phyloP scores from a whole-genome alignment of 2,888 invertebrate species.

The Drosophila algonquin region DNA sequence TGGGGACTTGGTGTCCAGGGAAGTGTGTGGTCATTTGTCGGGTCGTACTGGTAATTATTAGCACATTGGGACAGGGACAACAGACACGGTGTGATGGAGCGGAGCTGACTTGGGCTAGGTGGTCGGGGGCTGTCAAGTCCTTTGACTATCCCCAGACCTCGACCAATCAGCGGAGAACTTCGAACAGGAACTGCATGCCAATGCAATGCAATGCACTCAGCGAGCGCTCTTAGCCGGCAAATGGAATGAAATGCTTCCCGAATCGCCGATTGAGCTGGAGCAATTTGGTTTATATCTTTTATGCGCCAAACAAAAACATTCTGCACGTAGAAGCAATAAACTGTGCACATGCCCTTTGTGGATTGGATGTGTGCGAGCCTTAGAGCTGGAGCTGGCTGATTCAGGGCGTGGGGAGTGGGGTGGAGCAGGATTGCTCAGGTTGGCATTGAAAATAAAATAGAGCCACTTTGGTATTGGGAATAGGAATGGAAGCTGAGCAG shows the following conservation, averaged over 20 bases:
- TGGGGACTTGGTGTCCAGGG: conserved; percentile 21
- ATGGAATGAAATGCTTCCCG: conserved; percentile 60
- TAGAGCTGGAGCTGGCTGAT: conserved; percentile 13
- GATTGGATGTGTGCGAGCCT: conserved; percentile 5
- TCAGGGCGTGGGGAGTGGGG: neutral
- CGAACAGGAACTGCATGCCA: conserved; percentile 43
- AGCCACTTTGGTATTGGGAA: conserved; percentile 11
- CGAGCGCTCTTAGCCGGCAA: conserved; percentile 52
- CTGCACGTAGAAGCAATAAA: conserved; percentile 77
- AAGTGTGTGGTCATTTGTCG: conserved; percentile 57
- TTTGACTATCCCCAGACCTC: conserved; percentile 52
- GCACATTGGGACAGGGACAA: conserved; percentile 49
- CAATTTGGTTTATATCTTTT: conserved; percentile 65
- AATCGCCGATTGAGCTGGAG: conserved; percentile 43
- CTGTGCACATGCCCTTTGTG: conserved; percentile 60
- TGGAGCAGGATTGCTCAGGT: conserved; percentile 4
- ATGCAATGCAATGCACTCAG: conserved; percentile 32
- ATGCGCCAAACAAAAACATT: conserved; percentile 68
- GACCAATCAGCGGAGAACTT: conserved; percentile 17
- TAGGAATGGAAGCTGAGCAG: neutral
- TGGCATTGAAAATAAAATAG: conserved; percentile 40
- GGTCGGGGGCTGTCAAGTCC: conserved; percentile 43
- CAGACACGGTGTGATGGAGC: conserved; percentile 11
- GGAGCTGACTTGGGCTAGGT: neutral
- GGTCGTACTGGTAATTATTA: conserved; percentile 76